A percentile compares a stretch with the other conserved stretches of the same genome.
Evolutionary conservation across 2,113 vertebrate species (phyloP).

Genomic region (Vulpes vulpes): DNA sequence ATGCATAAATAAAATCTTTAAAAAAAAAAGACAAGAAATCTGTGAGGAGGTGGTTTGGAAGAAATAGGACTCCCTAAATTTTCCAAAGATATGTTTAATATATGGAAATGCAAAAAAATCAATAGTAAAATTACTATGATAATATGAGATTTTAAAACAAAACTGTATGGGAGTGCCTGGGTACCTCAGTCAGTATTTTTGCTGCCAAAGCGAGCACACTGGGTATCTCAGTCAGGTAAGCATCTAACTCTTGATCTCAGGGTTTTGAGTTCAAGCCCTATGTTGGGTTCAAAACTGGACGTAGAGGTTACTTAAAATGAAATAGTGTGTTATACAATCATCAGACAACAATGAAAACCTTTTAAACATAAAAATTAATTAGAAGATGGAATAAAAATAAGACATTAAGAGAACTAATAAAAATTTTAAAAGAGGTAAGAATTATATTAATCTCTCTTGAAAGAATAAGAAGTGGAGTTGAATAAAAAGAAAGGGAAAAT

Average conservation of each 20-base stretch:
- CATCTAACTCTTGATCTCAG: background rate
- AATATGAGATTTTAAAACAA: constrained; percentile 8
- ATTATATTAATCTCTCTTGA: background rate
- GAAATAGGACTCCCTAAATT: background rate
- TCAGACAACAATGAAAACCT: background rate
- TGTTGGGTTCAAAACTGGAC: background rate
- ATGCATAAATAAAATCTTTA: too few relatives aligned
- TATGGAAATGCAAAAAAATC: background rate
- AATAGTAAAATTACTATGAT: background rate
- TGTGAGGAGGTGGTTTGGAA: background rate
- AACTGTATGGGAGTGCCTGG: background rate
- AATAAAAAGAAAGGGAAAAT: background rate
- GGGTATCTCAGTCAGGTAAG: background rate
- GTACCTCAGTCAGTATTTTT: background rate
- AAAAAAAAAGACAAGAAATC: too few relatives aligned
- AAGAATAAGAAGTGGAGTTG: background rate
- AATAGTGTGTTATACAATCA: background rate
- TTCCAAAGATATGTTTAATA: background rate
- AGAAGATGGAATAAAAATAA: background rate
- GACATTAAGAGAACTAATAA: background rate
- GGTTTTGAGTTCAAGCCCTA: background rate
- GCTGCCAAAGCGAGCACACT: too few relatives aligned
- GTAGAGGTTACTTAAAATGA: background rate
- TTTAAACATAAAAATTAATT: background rate
- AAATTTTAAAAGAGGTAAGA: background rate